These are phyloP conservation scores for Cacoxenus indagator DNA, from an alignment of 2,888 invertebrate species.

Conservation along the genomic window DNA sequence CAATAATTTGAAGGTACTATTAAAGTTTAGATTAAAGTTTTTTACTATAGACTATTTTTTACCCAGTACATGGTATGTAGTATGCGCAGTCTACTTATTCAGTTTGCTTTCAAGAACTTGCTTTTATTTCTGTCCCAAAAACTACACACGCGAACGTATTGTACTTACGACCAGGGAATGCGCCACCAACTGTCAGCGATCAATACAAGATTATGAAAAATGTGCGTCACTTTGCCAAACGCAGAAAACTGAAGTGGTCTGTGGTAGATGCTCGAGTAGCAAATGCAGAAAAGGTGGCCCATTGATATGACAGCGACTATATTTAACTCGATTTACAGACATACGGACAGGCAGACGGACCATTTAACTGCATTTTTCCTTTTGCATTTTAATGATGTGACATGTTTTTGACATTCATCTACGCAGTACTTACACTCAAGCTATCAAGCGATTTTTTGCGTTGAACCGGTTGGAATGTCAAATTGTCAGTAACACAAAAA, in stretches of 20 bases:
- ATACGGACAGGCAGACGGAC: not conserved
- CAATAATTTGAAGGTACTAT: too few relatives aligned
- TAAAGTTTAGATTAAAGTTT: too few relatives aligned
- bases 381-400: slow-evolving; percentile 18
- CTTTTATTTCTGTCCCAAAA: too few relatives aligned
- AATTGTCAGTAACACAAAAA: slow-evolving; percentile 11
- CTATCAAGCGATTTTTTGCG: not conserved
- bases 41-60: too few relatives aligned
- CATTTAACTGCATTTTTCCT: not conserved
- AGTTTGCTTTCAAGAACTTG: too few relatives aligned
- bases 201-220: slow-evolving; percentile 2
- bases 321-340: not conserved
- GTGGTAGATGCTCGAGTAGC: not conserved
- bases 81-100: too few relatives aligned
- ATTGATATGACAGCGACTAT: not conserved
- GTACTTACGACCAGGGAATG: too few relatives aligned
- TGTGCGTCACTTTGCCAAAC: not conserved
- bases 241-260: slow-evolving; percentile 13
- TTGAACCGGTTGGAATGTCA: not conserved
- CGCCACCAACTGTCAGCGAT: not conserved
- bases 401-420: slow-evolving; percentile 15
- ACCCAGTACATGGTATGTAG: too few relatives aligned
- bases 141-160: too few relatives aligned
- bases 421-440: not conserved
- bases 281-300: not conserved